Evolutionary conservation across 2,797 vertebrate species (phyloP).

Genomic region (Diceros bicornis): DNA sequence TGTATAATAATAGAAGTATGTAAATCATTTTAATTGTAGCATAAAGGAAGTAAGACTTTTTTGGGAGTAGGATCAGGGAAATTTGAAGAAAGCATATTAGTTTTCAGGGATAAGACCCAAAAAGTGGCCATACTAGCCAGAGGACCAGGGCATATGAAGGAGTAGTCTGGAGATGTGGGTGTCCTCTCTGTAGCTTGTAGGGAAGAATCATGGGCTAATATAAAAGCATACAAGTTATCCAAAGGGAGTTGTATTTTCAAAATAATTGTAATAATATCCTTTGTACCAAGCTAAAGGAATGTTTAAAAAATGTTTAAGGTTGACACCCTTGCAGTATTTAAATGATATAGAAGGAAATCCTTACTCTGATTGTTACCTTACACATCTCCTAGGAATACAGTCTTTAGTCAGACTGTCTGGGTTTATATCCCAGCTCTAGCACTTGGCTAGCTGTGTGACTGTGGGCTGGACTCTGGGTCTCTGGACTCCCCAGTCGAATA

Average conservation of each 20-base stretch:
- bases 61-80: neutral
- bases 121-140: neutral
- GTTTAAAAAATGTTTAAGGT: slow-evolving; percentile 22
- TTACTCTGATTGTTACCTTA: neutral
- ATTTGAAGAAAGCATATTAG: neutral
- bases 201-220: neutral
- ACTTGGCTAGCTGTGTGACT: neutral
- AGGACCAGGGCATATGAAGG: neutral
- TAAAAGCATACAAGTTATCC: neutral
- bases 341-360: neutral
- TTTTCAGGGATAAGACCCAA: neutral
- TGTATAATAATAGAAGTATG: neutral
- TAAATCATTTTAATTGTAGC: neutral
- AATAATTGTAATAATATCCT: neutral
- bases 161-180: neutral
- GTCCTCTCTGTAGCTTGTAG: neutral
- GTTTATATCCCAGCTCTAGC: neutral
- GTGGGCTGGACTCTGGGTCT: neutral
- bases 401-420: neutral
- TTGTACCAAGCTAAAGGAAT: neutral
- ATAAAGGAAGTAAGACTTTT: neutral
- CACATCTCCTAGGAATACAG: neutral
- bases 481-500: neutral
- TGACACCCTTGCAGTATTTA: slow-evolving; percentile 22
- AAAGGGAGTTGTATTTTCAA: slow-evolving; percentile 29